Evolutionary conservation across 2,888 invertebrate species (phyloP).

Genomic region (Eilema griseolum): DNA sequence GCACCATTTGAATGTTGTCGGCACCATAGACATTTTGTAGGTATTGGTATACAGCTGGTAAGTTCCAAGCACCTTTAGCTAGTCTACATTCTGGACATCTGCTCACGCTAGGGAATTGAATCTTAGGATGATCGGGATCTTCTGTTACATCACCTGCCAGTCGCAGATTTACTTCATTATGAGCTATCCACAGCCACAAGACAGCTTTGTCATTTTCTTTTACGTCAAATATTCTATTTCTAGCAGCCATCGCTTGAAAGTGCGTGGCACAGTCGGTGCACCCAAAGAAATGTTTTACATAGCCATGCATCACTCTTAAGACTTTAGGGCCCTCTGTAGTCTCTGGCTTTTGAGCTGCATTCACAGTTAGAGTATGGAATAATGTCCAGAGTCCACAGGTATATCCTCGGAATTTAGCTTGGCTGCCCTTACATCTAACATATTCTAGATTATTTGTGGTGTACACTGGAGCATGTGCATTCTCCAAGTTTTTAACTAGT

Average conservation of each 20-base stretch:
- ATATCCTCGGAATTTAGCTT: constrained; percentile 92
- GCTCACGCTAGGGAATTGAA: constrained; percentile 92
- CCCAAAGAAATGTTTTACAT: constrained; percentile 96
- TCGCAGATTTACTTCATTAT: constrained; percentile 96
- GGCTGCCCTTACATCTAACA: constrained; percentile 94
- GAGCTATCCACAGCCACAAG: constrained; percentile 97
- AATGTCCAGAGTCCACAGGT: constrained; percentile 98
- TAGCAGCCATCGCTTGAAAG: constrained; percentile 94
- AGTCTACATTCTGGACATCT: constrained; percentile 91
- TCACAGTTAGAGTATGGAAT: constrained; percentile 96
- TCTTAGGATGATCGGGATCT: constrained; percentile 96
- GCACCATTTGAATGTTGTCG: constrained; percentile 63
- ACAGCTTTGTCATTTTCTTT: constrained; percentile 91
- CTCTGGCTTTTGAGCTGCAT: constrained; percentile 85
- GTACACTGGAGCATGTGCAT: constrained; percentile 86
- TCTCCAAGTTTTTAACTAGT: constrained; percentile 85
- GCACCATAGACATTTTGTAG: constrained; percentile 84
- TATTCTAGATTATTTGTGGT: constrained; percentile 86
- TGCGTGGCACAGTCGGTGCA: constrained; percentile 96
- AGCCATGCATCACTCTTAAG: constrained; percentile 94
- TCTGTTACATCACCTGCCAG: constrained; percentile 95
- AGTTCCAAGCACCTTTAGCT: constrained; percentile 87
- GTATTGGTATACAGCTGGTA: constrained; percentile 88
- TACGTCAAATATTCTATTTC: constrained; percentile 90
- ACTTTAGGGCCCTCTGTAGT: constrained; percentile 89